phyloP scores from a whole-genome alignment of 2,888 invertebrate species.

The Ichneumon xanthorius region DNA sequence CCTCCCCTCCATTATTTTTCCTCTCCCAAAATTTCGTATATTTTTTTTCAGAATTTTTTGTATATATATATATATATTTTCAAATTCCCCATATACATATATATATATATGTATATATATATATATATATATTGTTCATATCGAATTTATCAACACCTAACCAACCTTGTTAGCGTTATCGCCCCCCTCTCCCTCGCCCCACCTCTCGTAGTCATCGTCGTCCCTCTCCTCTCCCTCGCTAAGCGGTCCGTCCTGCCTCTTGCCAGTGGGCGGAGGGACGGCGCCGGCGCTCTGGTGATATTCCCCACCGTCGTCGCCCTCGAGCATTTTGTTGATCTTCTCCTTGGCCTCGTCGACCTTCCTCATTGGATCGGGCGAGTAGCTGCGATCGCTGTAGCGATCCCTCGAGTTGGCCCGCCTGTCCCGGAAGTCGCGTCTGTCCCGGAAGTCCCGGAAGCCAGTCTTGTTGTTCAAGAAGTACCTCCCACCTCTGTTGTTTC shows the following conservation, averaged over 20 bases:
- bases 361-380: slow-evolving; percentile 86
- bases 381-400: slow-evolving; percentile 86
- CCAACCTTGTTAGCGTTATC: slow-evolving; percentile 80
- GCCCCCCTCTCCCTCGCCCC: slow-evolving; percentile 79
- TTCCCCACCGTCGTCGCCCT: slow-evolving; percentile 80
- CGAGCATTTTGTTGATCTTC: slow-evolving; percentile 87
- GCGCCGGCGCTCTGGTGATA: slow-evolving; percentile 62
- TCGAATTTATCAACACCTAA: slow-evolving; percentile 70
- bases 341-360: slow-evolving; percentile 86
- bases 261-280: slow-evolving; percentile 63
- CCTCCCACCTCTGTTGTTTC: slow-evolving; percentile 80
- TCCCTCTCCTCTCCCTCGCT: slow-evolving; percentile 88
- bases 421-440: slow-evolving; percentile 90
- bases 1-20: slow-evolving; percentile 9
- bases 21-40: background rate
- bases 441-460: slow-evolving; percentile 89
- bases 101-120: no score
- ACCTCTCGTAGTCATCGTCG: slow-evolving; percentile 85
- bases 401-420: slow-evolving; percentile 86
- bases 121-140: no score
- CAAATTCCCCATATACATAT: no score
- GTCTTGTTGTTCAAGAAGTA: slow-evolving; percentile 83
- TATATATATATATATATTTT: background rate
- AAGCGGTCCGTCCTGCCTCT: slow-evolving; percentile 86
- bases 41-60: background rate